These are phyloP conservation scores for Harmothoe impar DNA, from an alignment of 2,888 invertebrate species.

Conservation along the genomic window DNA sequence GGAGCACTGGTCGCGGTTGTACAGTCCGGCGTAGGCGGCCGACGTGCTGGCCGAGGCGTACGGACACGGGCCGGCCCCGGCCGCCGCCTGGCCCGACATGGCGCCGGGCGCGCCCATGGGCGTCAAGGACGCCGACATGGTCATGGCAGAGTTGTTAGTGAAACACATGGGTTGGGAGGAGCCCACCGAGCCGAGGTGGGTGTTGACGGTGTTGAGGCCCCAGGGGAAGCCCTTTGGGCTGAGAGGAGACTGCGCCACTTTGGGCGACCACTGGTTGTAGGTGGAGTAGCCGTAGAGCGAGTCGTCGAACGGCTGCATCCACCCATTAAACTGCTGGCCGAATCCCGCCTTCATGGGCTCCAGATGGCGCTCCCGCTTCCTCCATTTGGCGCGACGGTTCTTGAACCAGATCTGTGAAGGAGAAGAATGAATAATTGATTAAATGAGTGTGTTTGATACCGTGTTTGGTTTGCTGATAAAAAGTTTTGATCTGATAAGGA, in stretches of 20 bases:
- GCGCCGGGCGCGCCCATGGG: constrained; percentile 79
- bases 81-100: constrained; percentile 25
- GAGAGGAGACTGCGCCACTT: constrained; percentile 94
- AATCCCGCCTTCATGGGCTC: constrained; percentile 90
- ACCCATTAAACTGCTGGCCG: constrained; percentile 93
- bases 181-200: constrained; percentile 86
- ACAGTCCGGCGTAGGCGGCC: constrained; percentile 88
- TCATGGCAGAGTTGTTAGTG: constrained; percentile 68
- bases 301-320: constrained; percentile 95
- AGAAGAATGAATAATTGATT: background rate
- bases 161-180: constrained; percentile 71
- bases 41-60: constrained; percentile 89
- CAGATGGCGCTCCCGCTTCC: constrained; percentile 83
- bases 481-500: background rate
- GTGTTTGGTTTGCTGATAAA: background rate
- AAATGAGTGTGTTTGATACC: background rate
- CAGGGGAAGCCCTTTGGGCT: constrained; percentile 93
- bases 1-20: constrained; percentile 88
- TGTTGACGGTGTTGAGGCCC: constrained; percentile 88
- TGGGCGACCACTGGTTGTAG: constrained; percentile 97
- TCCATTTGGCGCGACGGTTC: constrained; percentile 83
- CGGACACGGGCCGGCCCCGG: constrained; percentile 86
- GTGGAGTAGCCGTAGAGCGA: constrained; percentile 91
- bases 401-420: constrained; percentile 83
- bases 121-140: constrained; percentile 78